phyloP scores from a whole-genome alignment of 1,140 invertebrate species.

The honey bee (Apis mellifera) region DNA sequence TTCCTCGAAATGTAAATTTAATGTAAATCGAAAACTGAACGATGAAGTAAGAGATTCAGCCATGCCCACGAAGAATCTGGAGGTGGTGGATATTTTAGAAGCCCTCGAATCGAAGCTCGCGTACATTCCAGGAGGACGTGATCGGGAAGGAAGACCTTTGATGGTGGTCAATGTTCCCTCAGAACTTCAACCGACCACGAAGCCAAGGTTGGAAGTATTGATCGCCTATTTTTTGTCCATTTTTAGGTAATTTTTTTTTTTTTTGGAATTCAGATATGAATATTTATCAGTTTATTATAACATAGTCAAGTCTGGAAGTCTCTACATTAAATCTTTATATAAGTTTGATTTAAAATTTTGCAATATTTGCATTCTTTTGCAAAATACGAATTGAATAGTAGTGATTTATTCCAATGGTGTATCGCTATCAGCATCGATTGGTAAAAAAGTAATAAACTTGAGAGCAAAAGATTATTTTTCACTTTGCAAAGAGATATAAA shows the following conservation, averaged over 20 bases:
- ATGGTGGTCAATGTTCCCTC: constrained; percentile 84
- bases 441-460: no score
- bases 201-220: constrained; percentile 81
- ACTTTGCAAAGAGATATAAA: no score
- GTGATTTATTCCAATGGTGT: no score
- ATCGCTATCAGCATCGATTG: no score
- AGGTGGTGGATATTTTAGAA: constrained; percentile 81
- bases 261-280: no score
- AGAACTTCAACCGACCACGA: constrained; percentile 81
- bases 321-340: no score
- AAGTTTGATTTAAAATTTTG: no score
- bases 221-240: constrained; percentile 84
- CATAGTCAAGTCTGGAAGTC: no score
- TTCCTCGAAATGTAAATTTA: not conserved
- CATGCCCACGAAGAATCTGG: constrained; percentile 59
- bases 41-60: not conserved
- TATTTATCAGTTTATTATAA: no score
- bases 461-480: no score
- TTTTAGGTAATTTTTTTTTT: constrained; percentile 81
- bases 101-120: constrained; percentile 82
- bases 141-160: constrained; percentile 84
- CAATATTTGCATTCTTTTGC: no score
- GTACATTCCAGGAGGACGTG: constrained; percentile 85
- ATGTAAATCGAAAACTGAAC: not conserved
- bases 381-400: no score